phyloP scores from a whole-genome alignment of 2,888 invertebrate species.

The Trisateles emortualis region DNA sequence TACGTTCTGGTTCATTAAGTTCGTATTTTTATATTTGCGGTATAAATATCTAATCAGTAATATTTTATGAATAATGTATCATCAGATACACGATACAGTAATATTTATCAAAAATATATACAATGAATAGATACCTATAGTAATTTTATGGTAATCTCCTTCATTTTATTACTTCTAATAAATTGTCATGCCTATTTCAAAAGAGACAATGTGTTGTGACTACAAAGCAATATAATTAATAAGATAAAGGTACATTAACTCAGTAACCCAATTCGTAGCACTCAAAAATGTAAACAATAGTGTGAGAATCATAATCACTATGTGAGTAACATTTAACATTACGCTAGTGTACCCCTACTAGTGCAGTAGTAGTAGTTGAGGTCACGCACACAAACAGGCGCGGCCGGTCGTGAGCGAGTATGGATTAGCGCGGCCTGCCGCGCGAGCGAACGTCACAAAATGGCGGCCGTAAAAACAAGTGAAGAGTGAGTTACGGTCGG shows the following conservation, averaged over 20 bases:
- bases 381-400: constrained; percentile 69
- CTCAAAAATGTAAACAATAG: constrained; percentile 15
- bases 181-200: constrained; percentile 6
- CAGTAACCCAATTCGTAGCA: constrained; percentile 6
- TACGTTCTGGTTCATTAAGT: too few relatives aligned
- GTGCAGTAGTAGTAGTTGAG: constrained; percentile 47
- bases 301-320: constrained; percentile 34
- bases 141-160: constrained; percentile 3
- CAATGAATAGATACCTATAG: not conserved
- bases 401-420: constrained; percentile 55
- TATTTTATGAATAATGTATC: too few relatives aligned
- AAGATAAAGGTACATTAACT: constrained; percentile 16
- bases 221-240: constrained; percentile 9
- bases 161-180: constrained; percentile 12
- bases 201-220: constrained; percentile 11
- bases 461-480: constrained; percentile 87
- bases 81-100: too few relatives aligned
- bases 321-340: constrained; percentile 38
- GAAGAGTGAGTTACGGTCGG: constrained; percentile 86
- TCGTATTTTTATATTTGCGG: too few relatives aligned
- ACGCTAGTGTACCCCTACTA: constrained; percentile 36
- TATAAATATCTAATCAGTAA: too few relatives aligned
- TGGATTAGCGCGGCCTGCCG: constrained; percentile 81
- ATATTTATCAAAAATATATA: too few relatives aligned
- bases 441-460: constrained; percentile 85